A percentile compares a stretch with the other conserved stretches of the same genome.
Conservation (phyloP, 53 echinoderm and acorn worm genomes). For the Henricia sp. region DNA sequence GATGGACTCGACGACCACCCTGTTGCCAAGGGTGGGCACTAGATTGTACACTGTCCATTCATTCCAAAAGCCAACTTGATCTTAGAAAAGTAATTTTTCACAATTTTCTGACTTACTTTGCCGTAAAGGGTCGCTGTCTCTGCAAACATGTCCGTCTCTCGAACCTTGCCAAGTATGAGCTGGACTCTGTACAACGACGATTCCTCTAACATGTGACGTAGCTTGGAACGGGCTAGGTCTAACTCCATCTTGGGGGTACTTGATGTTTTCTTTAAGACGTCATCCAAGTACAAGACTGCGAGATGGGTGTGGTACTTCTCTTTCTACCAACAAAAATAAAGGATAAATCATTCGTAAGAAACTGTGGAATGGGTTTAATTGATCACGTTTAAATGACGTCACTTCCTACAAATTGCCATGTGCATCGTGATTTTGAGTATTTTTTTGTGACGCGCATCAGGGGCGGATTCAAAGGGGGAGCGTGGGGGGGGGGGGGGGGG, state of each 20-base stretch:
- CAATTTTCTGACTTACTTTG: slow-evolving; percentile 63
- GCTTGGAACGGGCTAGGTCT: slow-evolving; percentile 93
- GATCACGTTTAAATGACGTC: too few relatives aligned
- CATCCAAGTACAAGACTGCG: slow-evolving; percentile 90
- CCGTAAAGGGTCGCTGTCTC: slow-evolving; percentile 98
- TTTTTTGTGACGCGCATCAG: too few relatives aligned
- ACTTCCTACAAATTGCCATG: too few relatives aligned
- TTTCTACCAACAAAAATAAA: slow-evolving; percentile 75
- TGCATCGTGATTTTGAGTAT: too few relatives aligned
- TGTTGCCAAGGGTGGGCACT: too few relatives aligned
- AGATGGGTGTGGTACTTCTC: slow-evolving; percentile 99
- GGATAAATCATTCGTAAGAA: too few relatives aligned
- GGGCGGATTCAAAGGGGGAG: too few relatives aligned
- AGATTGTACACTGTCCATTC: too few relatives aligned
- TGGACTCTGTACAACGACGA: slow-evolving; percentile 89
- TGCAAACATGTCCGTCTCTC: slow-evolving; percentile 99
- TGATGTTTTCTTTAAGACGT: slow-evolving; percentile 73
- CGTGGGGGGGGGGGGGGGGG: too few relatives aligned
- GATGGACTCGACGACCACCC: too few relatives aligned
- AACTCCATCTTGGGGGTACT: slow-evolving; percentile 53
- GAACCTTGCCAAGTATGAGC: slow-evolving; percentile 93
- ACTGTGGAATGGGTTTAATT: too few relatives aligned
- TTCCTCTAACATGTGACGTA: slow-evolving; percentile 87
- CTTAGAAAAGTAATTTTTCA: not conserved
- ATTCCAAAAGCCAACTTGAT: too few relatives aligned